Evolutionary conservation across 2,888 invertebrate species (phyloP), one percentile per base, ranked within the genome.

Genomic region (Lasioglossum marginatum): DNA sequence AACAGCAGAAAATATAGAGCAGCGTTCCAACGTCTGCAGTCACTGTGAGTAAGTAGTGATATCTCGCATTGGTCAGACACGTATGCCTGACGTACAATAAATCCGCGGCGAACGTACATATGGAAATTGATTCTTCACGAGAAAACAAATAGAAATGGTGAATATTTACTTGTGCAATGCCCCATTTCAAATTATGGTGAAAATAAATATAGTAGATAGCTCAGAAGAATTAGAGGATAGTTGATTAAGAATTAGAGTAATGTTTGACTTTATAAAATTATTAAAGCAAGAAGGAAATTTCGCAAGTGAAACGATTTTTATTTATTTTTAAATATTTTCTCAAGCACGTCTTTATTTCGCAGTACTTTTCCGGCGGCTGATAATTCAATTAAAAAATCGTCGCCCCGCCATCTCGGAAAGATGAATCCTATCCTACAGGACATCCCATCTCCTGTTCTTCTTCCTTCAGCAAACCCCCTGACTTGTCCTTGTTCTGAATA

Each of bases 321-420:
- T 48, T 48, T 48, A 6, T 2, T 48, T 19, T 2, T 19, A 19
- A 6, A 19, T 19, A 19, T 48, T 2, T 19, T 10, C 23, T 8
- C 23, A 23, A 52, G 8, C 23, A 23, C 52, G 23, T 23, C 48
- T 23, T 48, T 48, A 6, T 48, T 48, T 23, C 23, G 23, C 48
- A 23, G 23, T 16, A 23, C 23, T 48, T 0, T 23, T 23, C 48
- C 34, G 31, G 76, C 37, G 79, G 31, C 86, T 87, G 90, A 87
- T 90, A 90, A 88, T 90, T 90, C 88, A 87, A 90, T 90, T 85
- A 88, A 90, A 90, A 87, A 90, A 88, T 86, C 80, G 80, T 86
- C 78, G 68, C 27, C 37, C 27, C 37, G 19, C n/a, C 60, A 27
- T 27, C 27, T 34, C 76, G 43, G 71, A 76, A 73, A 79, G 81